These are phyloP conservation scores for Pseudocheirus occidentalis DNA, from an alignment of 2,797 vertebrate species.

Conservation along the genomic window DNA sequence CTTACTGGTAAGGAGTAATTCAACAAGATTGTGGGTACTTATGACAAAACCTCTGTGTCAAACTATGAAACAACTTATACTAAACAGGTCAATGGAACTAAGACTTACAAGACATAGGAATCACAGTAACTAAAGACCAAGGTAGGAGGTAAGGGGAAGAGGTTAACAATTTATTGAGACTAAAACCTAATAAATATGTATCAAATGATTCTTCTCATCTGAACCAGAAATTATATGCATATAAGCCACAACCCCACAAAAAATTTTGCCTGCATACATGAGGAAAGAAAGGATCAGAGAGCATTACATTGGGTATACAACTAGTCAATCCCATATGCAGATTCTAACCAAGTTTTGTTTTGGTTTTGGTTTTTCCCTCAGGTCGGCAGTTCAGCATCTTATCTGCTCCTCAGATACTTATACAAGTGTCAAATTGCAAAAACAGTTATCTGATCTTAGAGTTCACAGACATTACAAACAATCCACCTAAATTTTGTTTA, in stretches of 20 bases:
- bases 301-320: not conserved
- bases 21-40: not conserved
- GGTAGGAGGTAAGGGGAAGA: not conserved
- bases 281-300: not conserved
- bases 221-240: not conserved
- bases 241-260: not conserved
- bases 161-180: not conserved
- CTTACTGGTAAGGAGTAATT: not conserved
- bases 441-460: not conserved
- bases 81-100: not conserved
- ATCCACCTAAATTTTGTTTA: not conserved
- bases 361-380: too few species aligned
- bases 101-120: not conserved
- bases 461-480: not conserved
- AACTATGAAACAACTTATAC: conserved; percentile 4
- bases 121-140: conserved; percentile 39
- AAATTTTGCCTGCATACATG: not conserved
- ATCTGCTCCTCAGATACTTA: not conserved
- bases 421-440: not conserved
- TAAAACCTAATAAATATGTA: conserved; percentile 8
- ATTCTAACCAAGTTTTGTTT: conserved; percentile 31
- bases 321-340: not conserved
- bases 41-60: not conserved
- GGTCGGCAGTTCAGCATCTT: not conserved
- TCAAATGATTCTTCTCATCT: not conserved